Conservation (phyloP, 2,113 vertebrate genomes). For the Myxocyprinus asiaticus region DNA sequence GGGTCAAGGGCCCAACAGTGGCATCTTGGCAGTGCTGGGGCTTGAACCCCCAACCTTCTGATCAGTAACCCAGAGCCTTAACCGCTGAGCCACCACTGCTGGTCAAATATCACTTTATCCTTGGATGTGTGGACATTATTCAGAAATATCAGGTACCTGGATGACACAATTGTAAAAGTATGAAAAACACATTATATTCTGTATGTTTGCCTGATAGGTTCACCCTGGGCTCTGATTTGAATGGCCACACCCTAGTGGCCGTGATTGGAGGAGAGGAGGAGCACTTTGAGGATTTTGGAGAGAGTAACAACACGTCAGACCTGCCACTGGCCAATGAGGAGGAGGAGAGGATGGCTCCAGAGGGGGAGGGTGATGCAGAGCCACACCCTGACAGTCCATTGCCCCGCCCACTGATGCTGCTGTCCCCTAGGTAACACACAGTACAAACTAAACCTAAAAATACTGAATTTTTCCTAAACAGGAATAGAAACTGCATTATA, state of each 20-base stretch:
- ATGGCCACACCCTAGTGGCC: slow-evolving; percentile 80
- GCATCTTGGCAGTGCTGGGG: too few species aligned
- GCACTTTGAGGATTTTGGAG: slow-evolving; percentile 97
- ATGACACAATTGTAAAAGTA: too few species aligned
- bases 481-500: not conserved
- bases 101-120: too few species aligned
- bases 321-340: slow-evolving; percentile 77
- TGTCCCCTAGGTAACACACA: slow-evolving; percentile 82
- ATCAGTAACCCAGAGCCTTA: too few species aligned
- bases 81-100: too few species aligned
- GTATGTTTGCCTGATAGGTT: slow-evolving; percentile 71
- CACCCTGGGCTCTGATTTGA: slow-evolving; percentile 79
- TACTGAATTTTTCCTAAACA: not conserved
- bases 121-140: too few species aligned
- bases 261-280: slow-evolving; percentile 92
- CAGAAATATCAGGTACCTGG: too few species aligned
- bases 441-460: not conserved
- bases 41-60: too few species aligned
- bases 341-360: slow-evolving; percentile 55
- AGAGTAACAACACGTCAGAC: slow-evolving; percentile 83
- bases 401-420: slow-evolving; percentile 77
- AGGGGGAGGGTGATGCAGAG: slow-evolving; percentile 54
- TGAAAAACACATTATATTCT: too few species aligned
- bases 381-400: slow-evolving; percentile 64
- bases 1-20: too few species aligned